A percentile compares a stretch with the other conserved stretches of the same genome.
Evolutionary conservation across 1,140 invertebrate species (phyloP).

Genomic region (Zaprionus ornatus): DNA sequence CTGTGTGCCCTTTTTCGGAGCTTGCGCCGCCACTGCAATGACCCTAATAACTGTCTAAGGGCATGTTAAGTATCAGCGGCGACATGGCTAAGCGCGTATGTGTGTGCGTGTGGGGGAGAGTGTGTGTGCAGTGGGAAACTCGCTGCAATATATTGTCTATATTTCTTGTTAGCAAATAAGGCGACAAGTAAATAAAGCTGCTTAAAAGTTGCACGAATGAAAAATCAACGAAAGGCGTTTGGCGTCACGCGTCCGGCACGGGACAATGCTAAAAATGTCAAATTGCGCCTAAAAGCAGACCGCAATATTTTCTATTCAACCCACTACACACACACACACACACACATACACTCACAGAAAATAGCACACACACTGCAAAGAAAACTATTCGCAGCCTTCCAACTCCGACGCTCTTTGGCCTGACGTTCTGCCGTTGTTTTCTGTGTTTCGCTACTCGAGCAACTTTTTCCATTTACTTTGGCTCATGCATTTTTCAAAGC

Average conservation of each 20-base stretch:
- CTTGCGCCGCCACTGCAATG: constrained; percentile 44
- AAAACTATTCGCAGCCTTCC: constrained; percentile 56
- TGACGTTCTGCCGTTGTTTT: constrained; percentile 51
- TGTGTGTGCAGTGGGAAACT: constrained; percentile 3
- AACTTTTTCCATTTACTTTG: constrained; percentile 82
- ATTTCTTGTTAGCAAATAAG: constrained; percentile 80
- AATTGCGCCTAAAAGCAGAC: constrained; percentile 76
- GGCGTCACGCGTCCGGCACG: constrained; percentile 3
- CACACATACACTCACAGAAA: no score
- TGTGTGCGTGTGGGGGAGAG: constrained; percentile 18
- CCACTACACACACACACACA: neutral
- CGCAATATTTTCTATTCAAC: constrained; percentile 68
- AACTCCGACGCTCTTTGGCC: neutral
- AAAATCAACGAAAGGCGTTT: constrained; percentile 29
- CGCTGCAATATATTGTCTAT: constrained; percentile 74
- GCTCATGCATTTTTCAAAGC: constrained; percentile 81
- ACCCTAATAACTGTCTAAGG: constrained; percentile 81
- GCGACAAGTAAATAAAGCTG: constrained; percentile 79
- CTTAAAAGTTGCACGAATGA: constrained; percentile 69
- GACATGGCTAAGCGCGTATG: constrained; percentile 61
- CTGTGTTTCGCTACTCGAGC: constrained; percentile 64
- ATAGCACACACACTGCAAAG: neutral
- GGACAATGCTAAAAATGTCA: constrained; percentile 67
- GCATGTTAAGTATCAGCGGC: constrained; percentile 80
- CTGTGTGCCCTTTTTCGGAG: constrained; percentile 38